These are phyloP conservation scores for Protomyctophum bolini DNA, from an alignment of 2,113 vertebrate species.

Conservation along the genomic window DNA sequence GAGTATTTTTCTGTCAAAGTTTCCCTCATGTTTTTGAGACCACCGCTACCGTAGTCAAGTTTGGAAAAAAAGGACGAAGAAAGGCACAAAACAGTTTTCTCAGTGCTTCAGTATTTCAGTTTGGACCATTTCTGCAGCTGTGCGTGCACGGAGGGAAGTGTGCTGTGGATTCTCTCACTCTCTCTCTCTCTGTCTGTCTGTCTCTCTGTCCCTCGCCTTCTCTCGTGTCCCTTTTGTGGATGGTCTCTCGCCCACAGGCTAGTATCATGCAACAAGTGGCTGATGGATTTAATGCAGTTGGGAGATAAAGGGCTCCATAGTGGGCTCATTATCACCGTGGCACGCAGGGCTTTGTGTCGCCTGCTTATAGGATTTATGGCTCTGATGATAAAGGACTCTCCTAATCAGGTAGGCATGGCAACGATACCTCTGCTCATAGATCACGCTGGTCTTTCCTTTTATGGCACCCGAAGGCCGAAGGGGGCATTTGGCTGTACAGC, in stretches of 20 bases:
- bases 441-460: conserved; percentile 11
- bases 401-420: conserved; percentile 61
- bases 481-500: too few relatives aligned
- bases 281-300: conserved; percentile 70
- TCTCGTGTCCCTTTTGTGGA: conserved; percentile 31
- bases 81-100: too few relatives aligned
- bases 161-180: not conserved
- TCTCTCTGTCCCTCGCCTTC: not conserved
- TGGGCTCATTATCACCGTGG: conserved; percentile 57
- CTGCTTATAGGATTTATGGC: conserved; percentile 58
- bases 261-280: conserved; percentile 73
- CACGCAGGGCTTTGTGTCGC: conserved; percentile 45
- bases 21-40: too few relatives aligned
- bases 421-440: conserved; percentile 17
- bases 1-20: too few relatives aligned
- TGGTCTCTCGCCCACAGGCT: conserved; percentile 22
- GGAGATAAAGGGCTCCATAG: conserved; percentile 52
- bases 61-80: too few relatives aligned
- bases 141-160: conserved; percentile 8
- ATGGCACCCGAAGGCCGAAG: too few relatives aligned
- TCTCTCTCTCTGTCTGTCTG: not conserved
- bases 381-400: conserved; percentile 46
- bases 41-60: too few relatives aligned
- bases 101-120: conserved; percentile 26
- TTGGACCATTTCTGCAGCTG: conserved; percentile 30